These are phyloP conservation scores for Andricus grossulariae DNA, from an alignment of 1,140 invertebrate species.

Conservation along the genomic window DNA sequence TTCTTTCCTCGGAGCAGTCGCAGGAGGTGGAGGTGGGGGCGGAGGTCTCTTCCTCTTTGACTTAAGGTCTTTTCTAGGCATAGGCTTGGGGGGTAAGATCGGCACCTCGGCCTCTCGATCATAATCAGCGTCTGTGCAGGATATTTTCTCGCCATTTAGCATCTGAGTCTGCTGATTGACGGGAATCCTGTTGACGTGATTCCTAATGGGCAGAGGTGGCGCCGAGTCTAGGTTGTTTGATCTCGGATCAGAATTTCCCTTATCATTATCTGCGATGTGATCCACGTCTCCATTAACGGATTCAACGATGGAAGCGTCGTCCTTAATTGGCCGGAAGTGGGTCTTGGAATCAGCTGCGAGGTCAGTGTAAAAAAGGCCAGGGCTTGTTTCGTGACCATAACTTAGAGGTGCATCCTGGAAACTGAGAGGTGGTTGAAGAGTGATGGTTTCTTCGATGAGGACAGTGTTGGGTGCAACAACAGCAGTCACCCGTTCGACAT, in stretches of 20 bases:
- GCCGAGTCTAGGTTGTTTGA: background rate
- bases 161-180: constrained; percentile 47
- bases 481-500: constrained; percentile 67
- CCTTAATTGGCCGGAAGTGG: constrained; percentile 67
- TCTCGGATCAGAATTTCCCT: constrained; percentile 17
- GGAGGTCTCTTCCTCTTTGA: constrained; percentile 71
- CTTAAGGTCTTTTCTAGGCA: constrained; percentile 68
- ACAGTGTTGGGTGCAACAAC: constrained; percentile 71
- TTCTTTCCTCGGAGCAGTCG: constrained; percentile 35
- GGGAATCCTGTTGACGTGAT: constrained; percentile 64
- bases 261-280: constrained; percentile 13
- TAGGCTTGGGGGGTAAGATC: constrained; percentile 67
- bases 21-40: constrained; percentile 60
- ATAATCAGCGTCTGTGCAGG: background rate
- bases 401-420: constrained; percentile 77
- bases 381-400: constrained; percentile 73
- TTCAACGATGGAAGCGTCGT: constrained; percentile 66
- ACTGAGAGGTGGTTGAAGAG: constrained; percentile 74
- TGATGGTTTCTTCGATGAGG: constrained; percentile 69
- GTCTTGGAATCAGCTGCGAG: constrained; percentile 66
- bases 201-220: constrained; percentile 62
- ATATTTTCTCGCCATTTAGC: constrained; percentile 18
- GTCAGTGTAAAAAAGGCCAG: constrained; percentile 66
- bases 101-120: constrained; percentile 44
- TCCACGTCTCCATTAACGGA: constrained; percentile 60